Evolutionary conservation across 2,888 invertebrate genomes (phyloP).

Genomic region (Eupeodes latifasciatus): DNA sequence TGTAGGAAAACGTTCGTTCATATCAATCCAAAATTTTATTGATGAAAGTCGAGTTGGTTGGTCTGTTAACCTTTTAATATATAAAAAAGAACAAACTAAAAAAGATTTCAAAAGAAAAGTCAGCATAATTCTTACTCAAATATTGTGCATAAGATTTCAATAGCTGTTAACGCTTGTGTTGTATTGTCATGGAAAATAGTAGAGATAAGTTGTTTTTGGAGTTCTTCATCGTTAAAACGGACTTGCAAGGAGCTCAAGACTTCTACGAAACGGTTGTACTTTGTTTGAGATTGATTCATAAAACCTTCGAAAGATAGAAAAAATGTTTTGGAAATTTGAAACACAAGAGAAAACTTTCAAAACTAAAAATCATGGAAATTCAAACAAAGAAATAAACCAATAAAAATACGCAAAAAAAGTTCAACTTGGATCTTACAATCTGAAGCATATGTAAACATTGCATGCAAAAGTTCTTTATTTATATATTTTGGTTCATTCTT

Average conservation of each 20-base stretch:
- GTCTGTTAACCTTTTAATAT: conserved; percentile 1
- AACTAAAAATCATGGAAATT: too few species aligned
- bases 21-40: conserved; percentile 50
- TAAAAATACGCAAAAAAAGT: too few species aligned
- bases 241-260: background rate
- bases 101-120: too few species aligned
- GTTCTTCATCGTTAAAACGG: background rate
- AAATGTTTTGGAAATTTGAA: background rate
- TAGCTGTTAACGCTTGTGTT: conserved; percentile 5
- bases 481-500: conserved; percentile 7
- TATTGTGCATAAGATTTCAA: conserved; percentile 52
- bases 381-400: too few species aligned
- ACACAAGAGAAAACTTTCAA: too few species aligned
- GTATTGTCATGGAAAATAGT: conserved; percentile 12
- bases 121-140: conserved; percentile 36
- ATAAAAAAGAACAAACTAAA: background rate
- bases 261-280: background rate
- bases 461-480: conserved; percentile 11
- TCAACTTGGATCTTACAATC: conserved; percentile 4
- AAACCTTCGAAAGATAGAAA: background rate
- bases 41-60: background rate
- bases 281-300: background rate
- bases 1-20: conserved; percentile 47
- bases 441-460: background rate
- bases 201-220: background rate